phyloP scores from a whole-genome alignment of 2,888 invertebrate genomes.

The Rhamnusium bicolor region DNA sequence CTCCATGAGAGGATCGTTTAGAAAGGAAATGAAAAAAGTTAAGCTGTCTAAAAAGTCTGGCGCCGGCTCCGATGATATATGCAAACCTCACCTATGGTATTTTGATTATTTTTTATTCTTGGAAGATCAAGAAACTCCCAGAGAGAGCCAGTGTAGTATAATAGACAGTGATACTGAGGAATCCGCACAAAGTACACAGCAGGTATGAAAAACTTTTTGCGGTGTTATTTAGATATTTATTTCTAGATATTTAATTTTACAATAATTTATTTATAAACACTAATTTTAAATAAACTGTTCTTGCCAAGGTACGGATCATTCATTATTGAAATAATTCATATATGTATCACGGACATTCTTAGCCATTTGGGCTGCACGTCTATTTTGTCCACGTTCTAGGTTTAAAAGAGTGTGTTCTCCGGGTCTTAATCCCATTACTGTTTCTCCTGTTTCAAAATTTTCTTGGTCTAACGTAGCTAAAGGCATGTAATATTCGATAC shows the following conservation, averaged over 20 bases:
- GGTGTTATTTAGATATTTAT: neutral
- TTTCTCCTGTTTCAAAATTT: too few species aligned
- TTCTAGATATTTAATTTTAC: neutral
- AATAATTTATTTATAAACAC: too few species aligned
- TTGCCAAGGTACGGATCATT: neutral
- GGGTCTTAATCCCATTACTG: too few species aligned
- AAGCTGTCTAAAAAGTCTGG: conserved; percentile 1
- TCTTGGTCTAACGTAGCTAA: too few species aligned
- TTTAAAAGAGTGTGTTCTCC: too few species aligned
- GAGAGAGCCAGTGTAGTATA: neutral
- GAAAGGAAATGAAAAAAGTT: conserved; percentile 5
- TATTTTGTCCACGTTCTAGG: too few species aligned
- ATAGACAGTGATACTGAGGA: neutral
- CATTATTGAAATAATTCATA: neutral
- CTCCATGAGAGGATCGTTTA: neutral
- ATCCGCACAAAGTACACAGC: neutral
- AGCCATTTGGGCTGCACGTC: neutral
- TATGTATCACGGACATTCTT: neutral
- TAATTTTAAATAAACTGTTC: neutral
- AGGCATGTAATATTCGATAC: too few species aligned
- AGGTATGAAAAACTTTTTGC: neutral
- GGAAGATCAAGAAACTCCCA: neutral
- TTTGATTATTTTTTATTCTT: neutral
- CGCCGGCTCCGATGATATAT: neutral
- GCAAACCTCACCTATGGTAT: neutral